Evolutionary conservation across 2,113 vertebrate genomes (phyloP), one percentile per base, ranked within the genome.

Genomic region (Sapayoa aenigma): DNA sequence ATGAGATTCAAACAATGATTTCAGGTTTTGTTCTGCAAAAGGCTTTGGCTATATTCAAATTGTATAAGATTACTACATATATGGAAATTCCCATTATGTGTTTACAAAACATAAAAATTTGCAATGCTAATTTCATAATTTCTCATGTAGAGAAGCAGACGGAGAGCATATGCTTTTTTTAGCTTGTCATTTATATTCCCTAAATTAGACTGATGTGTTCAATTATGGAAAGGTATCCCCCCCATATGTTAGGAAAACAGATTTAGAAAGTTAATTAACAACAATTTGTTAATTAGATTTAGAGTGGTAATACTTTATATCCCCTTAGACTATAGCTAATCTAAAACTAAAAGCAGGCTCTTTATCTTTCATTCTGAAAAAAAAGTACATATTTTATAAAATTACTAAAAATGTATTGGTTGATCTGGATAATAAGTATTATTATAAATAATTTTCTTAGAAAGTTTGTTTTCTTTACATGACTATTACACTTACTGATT

Each of bases 41-140:
- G 42, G 5, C 5, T 71, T 85, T 88, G 46, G 5, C 20, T 53
- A 17, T 84, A 72, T 66, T 94, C 63, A 93, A 90, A 83, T 59
- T 1, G 78, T 35, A 73, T 28, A 59, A 63, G 37, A 31, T 86
- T 87, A 55, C 20, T 74, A 89, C 84, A 59, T 50, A 75, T 50
- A 67, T 85, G 42, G 65, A 87, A 95, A 87, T 66, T 53, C 33
- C 76, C 21, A 65, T 91, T 95, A 84, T 58, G 14, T 88, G 58
- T 90, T 93, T 92, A 74, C 46, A 90, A 95, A 95, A 82, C 41
- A 68, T 63, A 65, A 89, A 84, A 75, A 76, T 60, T 67, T 94
- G 71, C 83, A 93, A 79, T 89, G 46, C 11, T 89, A 91, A 91
- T 96, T 96, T 93, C 84, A 81, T 96, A 94, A 94, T 84, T 95